Percentiles rank a stretch among this genome's conserved stretches.
phyloP scores from a whole-genome alignment of 2,888 invertebrate genomes.

The Acanthosepion pharaonis region DNA sequence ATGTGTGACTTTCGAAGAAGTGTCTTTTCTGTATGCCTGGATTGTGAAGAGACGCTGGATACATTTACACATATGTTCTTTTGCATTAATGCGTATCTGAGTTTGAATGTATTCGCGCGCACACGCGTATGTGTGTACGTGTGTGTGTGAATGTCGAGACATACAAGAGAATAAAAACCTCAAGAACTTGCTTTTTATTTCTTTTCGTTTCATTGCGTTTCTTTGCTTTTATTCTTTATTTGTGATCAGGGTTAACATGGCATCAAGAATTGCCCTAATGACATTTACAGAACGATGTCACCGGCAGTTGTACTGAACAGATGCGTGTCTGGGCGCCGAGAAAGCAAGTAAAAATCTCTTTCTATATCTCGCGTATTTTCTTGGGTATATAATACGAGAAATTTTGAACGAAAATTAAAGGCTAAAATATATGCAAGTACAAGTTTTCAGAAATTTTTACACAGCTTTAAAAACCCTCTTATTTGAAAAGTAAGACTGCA shows the following conservation, averaged over 20 bases:
- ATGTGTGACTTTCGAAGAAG: not conserved
- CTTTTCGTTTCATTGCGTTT: no score
- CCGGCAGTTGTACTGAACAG: slow-evolving; percentile 6
- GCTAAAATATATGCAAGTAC: no score
- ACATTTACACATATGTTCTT: not conserved
- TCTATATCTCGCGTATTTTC: not conserved
- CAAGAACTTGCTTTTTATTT: not conserved
- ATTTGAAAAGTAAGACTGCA: no score
- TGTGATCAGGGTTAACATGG: not conserved
- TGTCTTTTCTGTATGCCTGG: not conserved
- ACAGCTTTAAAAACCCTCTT: no score
- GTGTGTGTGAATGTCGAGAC: not conserved
- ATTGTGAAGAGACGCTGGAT: not conserved
- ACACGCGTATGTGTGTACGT: not conserved
- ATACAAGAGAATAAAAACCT: not conserved
- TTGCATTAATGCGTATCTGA: not conserved
- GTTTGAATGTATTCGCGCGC: not conserved
- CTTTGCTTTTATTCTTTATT: not conserved
- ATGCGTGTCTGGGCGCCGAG: not conserved
- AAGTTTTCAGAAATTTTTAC: no score
- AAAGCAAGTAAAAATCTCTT: not conserved
- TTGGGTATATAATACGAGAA: not conserved
- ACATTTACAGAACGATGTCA: not conserved
- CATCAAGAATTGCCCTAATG: slow-evolving; percentile 8
- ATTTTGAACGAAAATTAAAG: no score